Base-by-base conservation (phyloP, 2,888 invertebrate genomes). In the Synergus umbraculus region DNA sequence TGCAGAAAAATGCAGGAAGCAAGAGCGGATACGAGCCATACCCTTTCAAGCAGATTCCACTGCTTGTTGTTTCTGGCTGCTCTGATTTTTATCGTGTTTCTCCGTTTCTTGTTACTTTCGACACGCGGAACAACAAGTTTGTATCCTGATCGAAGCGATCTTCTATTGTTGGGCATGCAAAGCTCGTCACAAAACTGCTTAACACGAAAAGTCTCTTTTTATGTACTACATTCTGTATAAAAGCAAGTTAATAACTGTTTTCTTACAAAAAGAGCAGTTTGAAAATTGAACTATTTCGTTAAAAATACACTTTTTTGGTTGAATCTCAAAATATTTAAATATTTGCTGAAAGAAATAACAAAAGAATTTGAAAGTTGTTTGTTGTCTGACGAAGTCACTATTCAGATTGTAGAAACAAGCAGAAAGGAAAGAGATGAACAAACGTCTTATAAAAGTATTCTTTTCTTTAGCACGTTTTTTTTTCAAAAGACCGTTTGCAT, bases 1-100 rank as follows among this genome's bases (percentile, higher is more conserved):
- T 49, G 46, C 46, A 49, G 67, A 69, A 69, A 69, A 69, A 69
- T 69, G 46, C 49, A 69, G 69, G 69, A 69, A 69, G 69, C 15
- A 69, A 13, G 10, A 22, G 18, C 69, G 46, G 41, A 65, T 65
- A 41, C 29, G 69, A 29, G 69, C 69, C 69, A 69, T 69, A 69
- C 69, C 69, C 46, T 69, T 46, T 69, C 69, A 44, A 18, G 9
- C 15, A 69, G 18, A 69, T 22, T 18, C 8, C 13, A 13, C 7
- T 13, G 22, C 22, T 22, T 69, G 22, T 44, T 69, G 22, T 44
- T 22, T 46, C 22, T 22, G 22, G 4, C 29, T 9, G 22, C 22
- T 69, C 29, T 69, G 44, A 13, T n/a, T 69, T 46, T 22, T 46
- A 46, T 69, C 22, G 18, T 13, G 22, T n/a, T 18, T 67, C 12